Conservation (phyloP, 2,797 vertebrate species). For the Dromococcyx pavoninus region DNA sequence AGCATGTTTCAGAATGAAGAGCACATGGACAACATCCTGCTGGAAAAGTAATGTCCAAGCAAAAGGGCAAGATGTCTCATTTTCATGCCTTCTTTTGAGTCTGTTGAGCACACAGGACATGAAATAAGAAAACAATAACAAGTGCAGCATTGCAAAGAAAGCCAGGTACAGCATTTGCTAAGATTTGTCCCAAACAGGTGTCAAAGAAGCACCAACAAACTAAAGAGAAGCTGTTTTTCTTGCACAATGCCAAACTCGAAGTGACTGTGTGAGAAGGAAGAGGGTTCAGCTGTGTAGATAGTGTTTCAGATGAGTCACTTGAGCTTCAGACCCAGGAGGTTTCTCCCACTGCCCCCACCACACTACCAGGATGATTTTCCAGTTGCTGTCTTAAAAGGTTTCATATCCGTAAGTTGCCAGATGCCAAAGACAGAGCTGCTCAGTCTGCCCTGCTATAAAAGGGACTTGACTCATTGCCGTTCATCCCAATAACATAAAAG, state of each 20-base stretch:
- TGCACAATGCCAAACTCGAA: neutral
- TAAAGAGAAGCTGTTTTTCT: neutral
- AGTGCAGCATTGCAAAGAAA: neutral
- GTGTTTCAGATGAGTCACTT: neutral
- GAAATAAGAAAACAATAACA: neutral
- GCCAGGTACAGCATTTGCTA: neutral
- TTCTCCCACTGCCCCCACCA: neutral
- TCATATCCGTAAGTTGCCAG: neutral
- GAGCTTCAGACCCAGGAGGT: neutral
- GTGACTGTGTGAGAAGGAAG: neutral
- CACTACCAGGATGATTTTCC: neutral
- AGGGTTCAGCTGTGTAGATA: neutral
- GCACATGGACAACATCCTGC: neutral
- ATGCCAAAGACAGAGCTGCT: neutral
- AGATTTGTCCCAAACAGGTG: neutral
- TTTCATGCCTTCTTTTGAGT: neutral
- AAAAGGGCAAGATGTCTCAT: neutral
- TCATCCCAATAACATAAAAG: neutral
- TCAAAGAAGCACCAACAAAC: neutral
- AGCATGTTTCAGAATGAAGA: neutral
- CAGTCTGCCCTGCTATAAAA: neutral
- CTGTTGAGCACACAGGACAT: neutral
- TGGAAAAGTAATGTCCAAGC: neutral
- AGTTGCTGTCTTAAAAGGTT: neutral
- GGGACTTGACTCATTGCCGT: neutral